Evolutionary conservation across 2,797 vertebrate genomes (phyloP).

Genomic region (Selene dorsalis): DNA sequence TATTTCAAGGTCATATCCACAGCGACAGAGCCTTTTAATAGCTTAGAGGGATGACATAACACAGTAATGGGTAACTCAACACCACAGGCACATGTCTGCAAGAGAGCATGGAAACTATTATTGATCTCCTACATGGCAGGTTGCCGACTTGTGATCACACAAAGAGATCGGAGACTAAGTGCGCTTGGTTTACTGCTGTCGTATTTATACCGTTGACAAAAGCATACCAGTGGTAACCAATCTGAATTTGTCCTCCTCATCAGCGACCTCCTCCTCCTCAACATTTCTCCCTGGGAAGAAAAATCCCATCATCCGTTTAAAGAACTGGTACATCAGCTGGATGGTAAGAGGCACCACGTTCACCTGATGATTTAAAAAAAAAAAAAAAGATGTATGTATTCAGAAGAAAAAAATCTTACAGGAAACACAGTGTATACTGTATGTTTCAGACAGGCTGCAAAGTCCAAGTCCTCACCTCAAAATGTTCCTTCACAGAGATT

Average conservation of each 20-base stretch:
- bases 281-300: conserved; percentile 97
- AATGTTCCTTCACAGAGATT: conserved; percentile 99
- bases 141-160: conserved; percentile 36
- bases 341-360: conserved; percentile 99
- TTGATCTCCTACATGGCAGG: conserved; percentile 54
- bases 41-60: conserved; percentile 61
- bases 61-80: conserved; percentile 61
- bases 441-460: not conserved
- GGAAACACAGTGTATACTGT: not conserved
- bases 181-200: conserved; percentile 18
- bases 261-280: conserved; percentile 96
- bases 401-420: not conserved
- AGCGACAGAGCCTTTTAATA: conserved; percentile 67
- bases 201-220: not conserved
- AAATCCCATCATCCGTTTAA: conserved; percentile 99
- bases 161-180: conserved; percentile 6
- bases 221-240: conserved; percentile 95
- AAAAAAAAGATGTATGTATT: not conserved
- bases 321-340: conserved; percentile 99
- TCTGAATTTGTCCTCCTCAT: conserved; percentile 98
- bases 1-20: conserved; percentile 61
- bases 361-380: conserved; percentile 81
- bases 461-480: conserved; percentile 86
- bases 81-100: conserved; percentile 40
- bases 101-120: conserved; percentile 63